Conservation (phyloP, 2,888 invertebrate genomes). For the Thyatira batis region DNA sequence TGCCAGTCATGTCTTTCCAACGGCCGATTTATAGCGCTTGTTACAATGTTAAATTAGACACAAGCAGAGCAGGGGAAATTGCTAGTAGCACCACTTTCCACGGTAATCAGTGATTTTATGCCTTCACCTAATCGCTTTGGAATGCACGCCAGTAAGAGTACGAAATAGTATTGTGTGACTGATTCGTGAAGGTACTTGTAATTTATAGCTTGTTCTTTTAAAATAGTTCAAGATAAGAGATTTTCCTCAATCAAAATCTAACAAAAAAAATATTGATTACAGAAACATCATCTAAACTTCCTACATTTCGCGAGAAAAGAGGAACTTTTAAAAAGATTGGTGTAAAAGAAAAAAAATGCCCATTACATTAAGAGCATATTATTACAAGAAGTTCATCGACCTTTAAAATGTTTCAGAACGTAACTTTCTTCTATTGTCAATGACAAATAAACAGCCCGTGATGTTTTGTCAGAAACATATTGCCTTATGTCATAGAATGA, state of each 20-base stretch:
- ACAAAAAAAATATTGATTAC: too few species aligned
- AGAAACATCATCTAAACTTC: too few species aligned
- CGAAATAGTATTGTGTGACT: neutral
- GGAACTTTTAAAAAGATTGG: too few species aligned
- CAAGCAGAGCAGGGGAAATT: constrained; percentile 4
- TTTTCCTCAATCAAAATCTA: too few species aligned
- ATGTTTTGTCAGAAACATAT: neutral
- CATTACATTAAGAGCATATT: too few species aligned
- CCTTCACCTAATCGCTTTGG: constrained; percentile 22
- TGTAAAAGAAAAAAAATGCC: too few species aligned
- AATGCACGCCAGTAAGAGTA: neutral
- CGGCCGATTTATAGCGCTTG: neutral
- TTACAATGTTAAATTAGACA: constrained; percentile 2
- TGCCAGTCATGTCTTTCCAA: neutral
- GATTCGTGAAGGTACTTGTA: neutral
- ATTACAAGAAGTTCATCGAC: too few species aligned
- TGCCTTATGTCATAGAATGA: too few species aligned
- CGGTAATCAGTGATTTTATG: constrained; percentile 29
- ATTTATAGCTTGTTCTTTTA: neutral
- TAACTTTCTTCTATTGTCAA: neutral
- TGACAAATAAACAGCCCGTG: neutral
- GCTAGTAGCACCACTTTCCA: constrained; percentile 13
- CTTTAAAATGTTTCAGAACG: neutral
- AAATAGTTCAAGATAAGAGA: neutral
- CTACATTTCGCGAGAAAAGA: too few species aligned